phyloP scores from a whole-genome alignment of 2,888 invertebrate species.

The Philaethria dido region DNA sequence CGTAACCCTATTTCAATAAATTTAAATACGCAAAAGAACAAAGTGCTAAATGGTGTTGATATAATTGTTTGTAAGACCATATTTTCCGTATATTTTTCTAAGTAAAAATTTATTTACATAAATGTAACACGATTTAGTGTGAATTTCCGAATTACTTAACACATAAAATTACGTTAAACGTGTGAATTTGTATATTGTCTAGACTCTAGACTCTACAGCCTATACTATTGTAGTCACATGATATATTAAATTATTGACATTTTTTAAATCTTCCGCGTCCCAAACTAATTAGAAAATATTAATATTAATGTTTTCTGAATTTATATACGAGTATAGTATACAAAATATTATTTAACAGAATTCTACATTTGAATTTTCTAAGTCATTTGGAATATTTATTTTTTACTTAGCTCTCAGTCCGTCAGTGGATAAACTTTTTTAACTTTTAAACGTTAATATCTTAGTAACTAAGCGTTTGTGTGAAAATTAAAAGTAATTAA shows the following conservation, averaged over 20 bases:
- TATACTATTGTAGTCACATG: not conserved
- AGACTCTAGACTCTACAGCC: too few relatives aligned
- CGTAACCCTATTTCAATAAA: not conserved
- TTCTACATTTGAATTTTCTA: too few relatives aligned
- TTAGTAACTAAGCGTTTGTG: too few relatives aligned
- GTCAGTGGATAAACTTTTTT: too few relatives aligned
- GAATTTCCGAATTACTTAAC: conserved; percentile 8
- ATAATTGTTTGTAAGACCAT: not conserved
- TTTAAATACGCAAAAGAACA: not conserved
- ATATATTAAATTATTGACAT: not conserved
- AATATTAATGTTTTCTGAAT: too few relatives aligned
- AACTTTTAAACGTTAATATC: too few relatives aligned
- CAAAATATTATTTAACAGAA: too few relatives aligned
- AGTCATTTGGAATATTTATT: too few relatives aligned
- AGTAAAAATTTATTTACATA: not conserved
- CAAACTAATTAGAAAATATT: too few relatives aligned
- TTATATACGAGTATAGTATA: too few relatives aligned
- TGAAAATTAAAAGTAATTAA: too few relatives aligned
- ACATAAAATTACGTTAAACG: conserved; percentile 6
- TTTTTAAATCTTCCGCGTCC: not conserved
- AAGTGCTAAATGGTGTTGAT: not conserved
- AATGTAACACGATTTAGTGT: not conserved
- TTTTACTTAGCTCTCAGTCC: too few relatives aligned
- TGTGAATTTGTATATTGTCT: conserved; percentile 4
- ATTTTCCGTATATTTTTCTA: conserved; percentile 14